Percentiles rank a stretch among this genome's conserved stretches.
Evolutionary conservation across 2,113 vertebrate species (phyloP).

Genomic region (Sciurus niger): DNA sequence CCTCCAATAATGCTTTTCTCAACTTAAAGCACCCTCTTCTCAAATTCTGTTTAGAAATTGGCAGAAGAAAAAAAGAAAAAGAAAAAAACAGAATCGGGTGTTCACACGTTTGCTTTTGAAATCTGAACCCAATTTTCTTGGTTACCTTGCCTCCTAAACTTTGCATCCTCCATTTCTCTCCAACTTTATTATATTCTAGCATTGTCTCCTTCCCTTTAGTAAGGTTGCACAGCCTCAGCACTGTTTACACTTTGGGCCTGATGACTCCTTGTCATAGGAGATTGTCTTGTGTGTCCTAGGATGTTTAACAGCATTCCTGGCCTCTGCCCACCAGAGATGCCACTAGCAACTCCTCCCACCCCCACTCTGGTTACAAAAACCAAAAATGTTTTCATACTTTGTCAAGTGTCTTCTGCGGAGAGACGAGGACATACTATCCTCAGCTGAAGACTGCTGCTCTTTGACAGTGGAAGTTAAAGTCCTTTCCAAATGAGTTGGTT

Average conservation of each 20-base stretch:
- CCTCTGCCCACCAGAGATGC: not conserved
- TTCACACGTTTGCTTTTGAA: conserved; percentile 3
- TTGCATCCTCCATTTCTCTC: not conserved
- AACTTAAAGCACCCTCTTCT: not conserved
- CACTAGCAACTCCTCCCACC: not conserved
- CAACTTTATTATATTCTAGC: not conserved
- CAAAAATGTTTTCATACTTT: not conserved
- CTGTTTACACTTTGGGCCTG: not conserved
- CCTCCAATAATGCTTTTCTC: not conserved
- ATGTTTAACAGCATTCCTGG: not conserved
- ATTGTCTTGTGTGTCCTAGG: not conserved
- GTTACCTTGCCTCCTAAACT: not conserved
- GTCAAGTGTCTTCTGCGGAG: not conserved
- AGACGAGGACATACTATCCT: not conserved
- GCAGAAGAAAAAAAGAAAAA: not conserved
- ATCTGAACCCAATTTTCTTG: not conserved
- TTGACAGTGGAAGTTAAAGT: not conserved
- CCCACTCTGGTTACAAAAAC: not conserved
- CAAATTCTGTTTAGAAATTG: conserved; percentile 26
- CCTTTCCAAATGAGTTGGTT: not conserved
- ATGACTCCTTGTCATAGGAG: not conserved
- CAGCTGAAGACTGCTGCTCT: not conserved
- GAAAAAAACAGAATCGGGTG: not conserved
- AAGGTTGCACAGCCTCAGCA: not conserved
- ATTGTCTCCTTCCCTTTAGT: not conserved